phyloP scores from a whole-genome alignment of 2,888 invertebrate species.

The Chrysomela aeneicollis region DNA sequence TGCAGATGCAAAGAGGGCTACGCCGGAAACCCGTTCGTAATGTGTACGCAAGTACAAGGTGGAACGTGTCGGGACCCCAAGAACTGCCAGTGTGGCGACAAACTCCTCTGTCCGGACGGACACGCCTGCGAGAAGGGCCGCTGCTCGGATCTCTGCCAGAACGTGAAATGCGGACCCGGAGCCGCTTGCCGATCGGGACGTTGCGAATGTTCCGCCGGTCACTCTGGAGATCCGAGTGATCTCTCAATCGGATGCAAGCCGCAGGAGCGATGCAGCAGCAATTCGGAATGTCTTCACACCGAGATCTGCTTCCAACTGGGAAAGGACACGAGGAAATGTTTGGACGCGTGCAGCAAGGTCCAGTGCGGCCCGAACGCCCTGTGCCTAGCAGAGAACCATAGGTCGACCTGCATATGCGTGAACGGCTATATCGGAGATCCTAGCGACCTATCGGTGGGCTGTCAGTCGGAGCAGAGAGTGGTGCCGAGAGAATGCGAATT shows the following conservation, averaged over 20 bases:
- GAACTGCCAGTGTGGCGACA: conserved; percentile 75
- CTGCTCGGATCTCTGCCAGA: conserved; percentile 81
- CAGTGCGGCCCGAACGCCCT: conserved; percentile 92
- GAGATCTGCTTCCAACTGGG: conserved; percentile 90
- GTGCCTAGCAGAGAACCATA: conserved; percentile 84
- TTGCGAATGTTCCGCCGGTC: conserved; percentile 82
- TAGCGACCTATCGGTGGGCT: conserved; percentile 79
- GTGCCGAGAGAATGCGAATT: conserved; percentile 70
- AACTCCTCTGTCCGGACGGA: conserved; percentile 79
- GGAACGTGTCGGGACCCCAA: conserved; percentile 75
- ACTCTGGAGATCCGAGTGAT: conserved; percentile 78
- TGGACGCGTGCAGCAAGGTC: conserved; percentile 85
- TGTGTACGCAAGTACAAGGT: conserved; percentile 76
- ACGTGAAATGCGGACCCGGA: conserved; percentile 80
- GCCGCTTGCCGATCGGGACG: conserved; percentile 82
- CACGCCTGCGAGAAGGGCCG: conserved; percentile 76
- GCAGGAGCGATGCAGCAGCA: conserved; percentile 80
- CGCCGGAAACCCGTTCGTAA: conserved; percentile 87
- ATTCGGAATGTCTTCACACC: conserved; percentile 81
- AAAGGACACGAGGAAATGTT: conserved; percentile 80
- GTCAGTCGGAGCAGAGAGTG: conserved; percentile 73
- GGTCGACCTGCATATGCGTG: conserved; percentile 85
- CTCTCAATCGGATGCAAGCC: conserved; percentile 74
- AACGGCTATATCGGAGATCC: conserved; percentile 86
- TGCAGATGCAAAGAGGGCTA: conserved; percentile 87